A percentile compares a stretch with the other conserved stretches of the same genome.
These are phyloP conservation scores for Tonatia bakeri DNA, from an alignment of 2,113 vertebrate genomes.

Conservation along the genomic window DNA sequence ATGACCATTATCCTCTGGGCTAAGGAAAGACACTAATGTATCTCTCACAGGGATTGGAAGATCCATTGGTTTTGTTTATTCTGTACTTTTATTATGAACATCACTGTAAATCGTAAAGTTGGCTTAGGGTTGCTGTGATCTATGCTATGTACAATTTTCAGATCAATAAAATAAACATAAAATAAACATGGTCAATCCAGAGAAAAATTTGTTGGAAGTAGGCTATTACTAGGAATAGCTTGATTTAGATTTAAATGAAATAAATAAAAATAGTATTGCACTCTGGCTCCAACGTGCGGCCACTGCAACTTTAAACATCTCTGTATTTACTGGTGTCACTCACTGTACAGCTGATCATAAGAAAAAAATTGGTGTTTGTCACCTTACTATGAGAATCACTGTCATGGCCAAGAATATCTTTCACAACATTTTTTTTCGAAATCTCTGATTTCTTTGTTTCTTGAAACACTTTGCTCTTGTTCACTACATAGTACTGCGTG, in stretches of 20 bases:
- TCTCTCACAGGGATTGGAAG: background rate
- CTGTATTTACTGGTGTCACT: background rate
- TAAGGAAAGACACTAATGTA: background rate
- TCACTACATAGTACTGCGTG: background rate
- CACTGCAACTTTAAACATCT: background rate
- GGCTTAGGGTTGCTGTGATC: background rate
- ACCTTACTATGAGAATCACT: background rate
- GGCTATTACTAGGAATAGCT: background rate
- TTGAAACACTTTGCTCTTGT: background rate
- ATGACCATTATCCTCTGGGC: constrained; percentile 46
- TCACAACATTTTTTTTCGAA: background rate
- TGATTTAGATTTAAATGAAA: background rate
- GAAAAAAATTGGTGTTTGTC: background rate
- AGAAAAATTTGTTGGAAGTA: background rate
- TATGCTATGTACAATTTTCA: background rate
- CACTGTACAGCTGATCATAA: background rate
- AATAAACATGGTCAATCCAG: background rate
- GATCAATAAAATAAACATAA: background rate
- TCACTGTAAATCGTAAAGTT: background rate
- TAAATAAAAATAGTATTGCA: background rate
- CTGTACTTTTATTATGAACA: background rate
- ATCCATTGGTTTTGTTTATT: constrained; percentile 22
- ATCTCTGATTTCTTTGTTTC: background rate
- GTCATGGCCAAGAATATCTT: background rate
- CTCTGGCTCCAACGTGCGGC: background rate